These are phyloP conservation scores for Yponomeuta plumbellus DNA, from an alignment of 2,888 invertebrate genomes.

Conservation along the genomic window DNA sequence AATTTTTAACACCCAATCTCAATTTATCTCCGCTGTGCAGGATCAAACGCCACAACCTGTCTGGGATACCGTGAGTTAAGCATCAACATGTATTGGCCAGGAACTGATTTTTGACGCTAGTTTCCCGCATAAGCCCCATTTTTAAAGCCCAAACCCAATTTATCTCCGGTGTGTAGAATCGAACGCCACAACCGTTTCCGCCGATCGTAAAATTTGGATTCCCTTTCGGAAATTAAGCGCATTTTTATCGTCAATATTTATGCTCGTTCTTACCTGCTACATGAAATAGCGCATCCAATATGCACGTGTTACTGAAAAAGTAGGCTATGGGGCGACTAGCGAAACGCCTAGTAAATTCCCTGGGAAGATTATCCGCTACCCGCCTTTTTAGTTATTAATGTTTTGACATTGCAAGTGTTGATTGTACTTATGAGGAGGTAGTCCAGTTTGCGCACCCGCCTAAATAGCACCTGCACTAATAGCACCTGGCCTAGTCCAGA, in stretches of 20 bases:
- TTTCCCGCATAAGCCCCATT: neutral
- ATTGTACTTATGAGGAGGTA: too few species aligned
- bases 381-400: neutral
- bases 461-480: too few species aligned
- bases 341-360: neutral
- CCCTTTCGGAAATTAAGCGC: constrained; percentile 14
- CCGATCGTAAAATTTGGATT: constrained; percentile 13
- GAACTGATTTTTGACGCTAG: neutral
- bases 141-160: neutral
- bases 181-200: neutral
- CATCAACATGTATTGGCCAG: too few species aligned
- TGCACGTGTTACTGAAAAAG: constrained; percentile 1
- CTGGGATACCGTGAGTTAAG: too few species aligned
- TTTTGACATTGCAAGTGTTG: too few species aligned
- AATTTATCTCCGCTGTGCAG: neutral
- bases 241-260: constrained; percentile 16
- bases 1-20: neutral
- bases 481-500: too few species aligned
- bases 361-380: too few species aligned
- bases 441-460: too few species aligned
- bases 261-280: constrained; percentile 13
- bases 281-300: constrained; percentile 17
- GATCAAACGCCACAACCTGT: neutral
- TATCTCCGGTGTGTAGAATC: neutral
- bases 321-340: neutral